Conservation (phyloP, 2,113 vertebrate genomes). For the Drymodes brunneopygia region DNA sequence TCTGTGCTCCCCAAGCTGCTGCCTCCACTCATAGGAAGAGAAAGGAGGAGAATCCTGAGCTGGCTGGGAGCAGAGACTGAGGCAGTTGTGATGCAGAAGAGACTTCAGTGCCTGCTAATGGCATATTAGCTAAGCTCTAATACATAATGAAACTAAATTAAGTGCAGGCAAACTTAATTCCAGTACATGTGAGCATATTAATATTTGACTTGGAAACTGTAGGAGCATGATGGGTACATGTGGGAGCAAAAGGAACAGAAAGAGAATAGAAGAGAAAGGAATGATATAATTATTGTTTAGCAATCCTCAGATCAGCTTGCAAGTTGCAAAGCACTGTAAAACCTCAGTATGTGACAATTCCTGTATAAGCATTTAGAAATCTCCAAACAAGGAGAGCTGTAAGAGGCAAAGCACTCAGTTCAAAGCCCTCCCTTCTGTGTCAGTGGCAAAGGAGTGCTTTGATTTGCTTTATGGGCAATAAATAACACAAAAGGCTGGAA, state of each 20-base stretch:
- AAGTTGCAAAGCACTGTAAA: neutral
- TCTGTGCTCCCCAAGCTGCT: neutral
- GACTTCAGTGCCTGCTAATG: neutral
- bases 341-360: neutral
- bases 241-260: constrained; percentile 10
- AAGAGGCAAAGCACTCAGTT: neutral
- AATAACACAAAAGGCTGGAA: neutral
- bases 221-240: neutral
- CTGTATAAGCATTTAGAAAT: neutral
- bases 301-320: neutral
- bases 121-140: neutral
- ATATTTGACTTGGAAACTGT: neutral
- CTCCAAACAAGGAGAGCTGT: neutral
- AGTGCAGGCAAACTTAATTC: neutral
- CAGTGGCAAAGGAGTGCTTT: neutral
- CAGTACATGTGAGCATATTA: neutral
- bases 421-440: neutral
- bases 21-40: neutral
- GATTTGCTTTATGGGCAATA: constrained; percentile 24
- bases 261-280: neutral
- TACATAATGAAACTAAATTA: neutral
- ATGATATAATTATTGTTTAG: neutral
- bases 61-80: neutral
- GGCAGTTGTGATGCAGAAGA: neutral
- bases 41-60: neutral